Conservation (phyloP, 1,140 invertebrate genomes). For the Macrostomum lignano region DNA sequence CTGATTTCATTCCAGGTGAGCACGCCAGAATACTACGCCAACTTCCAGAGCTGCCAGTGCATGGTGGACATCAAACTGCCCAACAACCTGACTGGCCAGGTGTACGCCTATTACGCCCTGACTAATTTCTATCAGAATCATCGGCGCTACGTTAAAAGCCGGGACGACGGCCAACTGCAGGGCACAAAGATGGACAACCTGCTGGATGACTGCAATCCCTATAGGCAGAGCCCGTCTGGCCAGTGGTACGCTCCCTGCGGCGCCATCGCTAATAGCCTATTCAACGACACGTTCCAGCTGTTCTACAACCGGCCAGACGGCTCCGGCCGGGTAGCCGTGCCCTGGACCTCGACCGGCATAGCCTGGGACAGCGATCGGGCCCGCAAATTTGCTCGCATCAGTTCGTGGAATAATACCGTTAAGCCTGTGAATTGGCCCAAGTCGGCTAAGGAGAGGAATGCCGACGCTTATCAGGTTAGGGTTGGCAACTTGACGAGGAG, state of each 20-base stretch:
- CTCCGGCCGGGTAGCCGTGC: slow-evolving; percentile 1
- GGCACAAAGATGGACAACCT: no score
- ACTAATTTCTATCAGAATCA: slow-evolving; percentile 98
- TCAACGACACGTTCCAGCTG: slow-evolving; percentile 5
- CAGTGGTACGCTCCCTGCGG: no score
- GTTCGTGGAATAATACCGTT: slow-evolving; percentile 1
- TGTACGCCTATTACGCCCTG: slow-evolving; percentile 87
- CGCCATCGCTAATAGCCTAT: slow-evolving; percentile 4
- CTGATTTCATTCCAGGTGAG: no score
- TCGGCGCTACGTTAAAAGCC: slow-evolving; percentile 79
- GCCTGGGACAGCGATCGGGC: slow-evolving; percentile 4
- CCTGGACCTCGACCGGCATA: slow-evolving; percentile 3
- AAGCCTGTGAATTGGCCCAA: slow-evolving; percentile 1
- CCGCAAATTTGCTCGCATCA: no score
- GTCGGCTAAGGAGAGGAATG: neutral
- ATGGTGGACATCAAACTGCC: slow-evolving; percentile 1
- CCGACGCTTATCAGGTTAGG: slow-evolving; percentile 4
- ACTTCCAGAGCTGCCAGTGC: neutral
- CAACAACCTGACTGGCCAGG: slow-evolving; percentile 16
- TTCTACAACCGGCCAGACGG: no score
- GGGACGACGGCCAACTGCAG: slow-evolving; percentile 70
- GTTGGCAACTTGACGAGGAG: no score
- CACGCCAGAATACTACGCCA: neutral
- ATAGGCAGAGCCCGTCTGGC: no score
- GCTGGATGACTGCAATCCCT: no score